Evolutionary conservation across 2,888 invertebrate genomes (phyloP).

Genomic region (Ceraclea dissimilis): DNA sequence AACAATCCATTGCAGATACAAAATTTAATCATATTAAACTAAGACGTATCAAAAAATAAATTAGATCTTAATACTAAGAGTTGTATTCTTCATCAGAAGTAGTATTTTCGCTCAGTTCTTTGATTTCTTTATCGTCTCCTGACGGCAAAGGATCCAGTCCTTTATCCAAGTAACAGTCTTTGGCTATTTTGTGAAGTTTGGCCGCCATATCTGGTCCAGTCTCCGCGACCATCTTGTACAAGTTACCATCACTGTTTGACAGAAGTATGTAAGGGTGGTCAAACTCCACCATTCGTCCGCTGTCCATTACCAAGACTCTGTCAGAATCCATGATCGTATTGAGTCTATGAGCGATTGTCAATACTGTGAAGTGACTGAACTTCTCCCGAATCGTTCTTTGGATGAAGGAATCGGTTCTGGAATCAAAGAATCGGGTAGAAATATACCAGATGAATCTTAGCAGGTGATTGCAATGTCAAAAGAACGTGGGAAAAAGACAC

Average conservation of each 20-base stretch:
- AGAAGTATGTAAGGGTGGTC: conserved; percentile 62
- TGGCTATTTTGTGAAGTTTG: conserved; percentile 41
- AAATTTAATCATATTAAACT: no score
- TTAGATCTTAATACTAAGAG: no score
- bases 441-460: no score
- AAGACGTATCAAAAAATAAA: no score
- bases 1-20: no score
- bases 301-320: conserved; percentile 79
- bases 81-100: no score
- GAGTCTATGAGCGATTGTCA: conserved; percentile 86
- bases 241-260: conserved; percentile 50
- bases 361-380: conserved; percentile 75
- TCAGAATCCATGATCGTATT: conserved; percentile 93
- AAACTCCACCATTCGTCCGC: conserved; percentile 67
- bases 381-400: conserved; percentile 75
- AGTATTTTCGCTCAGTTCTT: background rate
- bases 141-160: conserved; percentile 28
- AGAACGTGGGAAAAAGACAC: background rate
- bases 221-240: conserved; percentile 63
- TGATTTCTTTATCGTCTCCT: background rate
- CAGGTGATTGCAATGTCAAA: background rate
- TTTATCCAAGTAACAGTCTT: conserved; percentile 39
- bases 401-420: conserved; percentile 72
- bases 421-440: conserved; percentile 28
- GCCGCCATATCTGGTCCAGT: conserved; percentile 53